phyloP scores from a whole-genome alignment of 2,113 vertebrate species.

The Clarias magur region DNA sequence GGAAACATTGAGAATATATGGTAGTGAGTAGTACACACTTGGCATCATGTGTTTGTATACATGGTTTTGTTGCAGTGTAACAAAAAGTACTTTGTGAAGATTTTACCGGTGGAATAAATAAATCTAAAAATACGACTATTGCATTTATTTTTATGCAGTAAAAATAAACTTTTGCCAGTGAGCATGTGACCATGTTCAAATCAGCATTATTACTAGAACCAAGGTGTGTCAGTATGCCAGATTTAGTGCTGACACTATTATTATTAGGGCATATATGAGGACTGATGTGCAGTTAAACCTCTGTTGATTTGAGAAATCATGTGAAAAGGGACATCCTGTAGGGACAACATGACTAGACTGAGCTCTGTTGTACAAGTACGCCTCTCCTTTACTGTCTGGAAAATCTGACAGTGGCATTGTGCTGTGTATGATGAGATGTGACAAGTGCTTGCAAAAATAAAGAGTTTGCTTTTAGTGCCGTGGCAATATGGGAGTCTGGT shows the following conservation, averaged over 20 bases:
- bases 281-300: background rate
- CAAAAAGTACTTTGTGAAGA: background rate
- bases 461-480: slow-evolving; percentile 52
- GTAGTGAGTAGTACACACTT: background rate
- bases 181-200: background rate
- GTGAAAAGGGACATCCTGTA: background rate
- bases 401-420: slow-evolving; percentile 34
- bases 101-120: background rate
- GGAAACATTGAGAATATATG: background rate
- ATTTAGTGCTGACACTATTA: background rate
- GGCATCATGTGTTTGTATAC: background rate
- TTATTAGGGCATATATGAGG: background rate
- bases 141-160: background rate
- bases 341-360: slow-evolving; percentile 5
- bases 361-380: background rate
- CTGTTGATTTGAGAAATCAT: background rate
- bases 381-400: background rate
- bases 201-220: background rate
- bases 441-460: slow-evolving; percentile 53
- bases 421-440: slow-evolving; percentile 55
- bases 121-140: background rate
- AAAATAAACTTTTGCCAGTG: background rate
- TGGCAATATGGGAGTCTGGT: slow-evolving; percentile 45
- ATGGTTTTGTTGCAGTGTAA: background rate
- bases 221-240: background rate